Conservation (phyloP, 2,888 invertebrate species). For the Conops quadrifasciatus region DNA sequence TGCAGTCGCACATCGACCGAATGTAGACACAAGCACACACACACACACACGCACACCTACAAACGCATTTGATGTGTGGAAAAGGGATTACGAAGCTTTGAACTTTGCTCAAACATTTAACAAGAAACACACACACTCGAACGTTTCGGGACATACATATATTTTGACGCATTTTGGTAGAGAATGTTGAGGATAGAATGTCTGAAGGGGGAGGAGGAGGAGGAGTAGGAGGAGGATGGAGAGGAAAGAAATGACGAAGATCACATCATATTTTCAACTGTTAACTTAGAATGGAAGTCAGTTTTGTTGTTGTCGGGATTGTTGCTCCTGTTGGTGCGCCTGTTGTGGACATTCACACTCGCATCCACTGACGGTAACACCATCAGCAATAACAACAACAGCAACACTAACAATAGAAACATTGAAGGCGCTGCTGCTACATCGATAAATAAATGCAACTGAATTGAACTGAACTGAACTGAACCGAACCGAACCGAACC, state of each 20-base stretch:
- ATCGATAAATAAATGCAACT: constrained; percentile 23
- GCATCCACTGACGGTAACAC: no score
- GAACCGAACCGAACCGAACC: no score
- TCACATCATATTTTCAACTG: constrained; percentile 1
- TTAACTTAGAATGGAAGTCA: neutral
- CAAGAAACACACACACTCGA: neutral
- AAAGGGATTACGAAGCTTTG: constrained; percentile 20
- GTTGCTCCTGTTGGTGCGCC: constrained; percentile 6
- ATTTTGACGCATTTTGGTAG: neutral
- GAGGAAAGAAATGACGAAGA: neutral
- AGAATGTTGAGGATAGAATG: neutral
- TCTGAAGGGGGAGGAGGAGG: neutral
- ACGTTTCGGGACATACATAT: neutral
- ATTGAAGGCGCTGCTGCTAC: neutral
- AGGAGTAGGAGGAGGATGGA: neutral
- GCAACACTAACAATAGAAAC: no score
- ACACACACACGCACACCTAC: neutral
- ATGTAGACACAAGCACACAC: constrained; percentile 8
- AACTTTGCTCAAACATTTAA: constrained; percentile 23
- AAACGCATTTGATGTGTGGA: neutral
- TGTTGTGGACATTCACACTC: neutral
- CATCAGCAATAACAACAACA: no score
- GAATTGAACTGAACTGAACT: constrained; percentile 10
- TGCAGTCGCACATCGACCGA: neutral
- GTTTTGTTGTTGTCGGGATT: neutral